Base-by-base conservation (phyloP, 53 echinoderm and acorn worm genomes). In the Astropecten irregularis region DNA sequence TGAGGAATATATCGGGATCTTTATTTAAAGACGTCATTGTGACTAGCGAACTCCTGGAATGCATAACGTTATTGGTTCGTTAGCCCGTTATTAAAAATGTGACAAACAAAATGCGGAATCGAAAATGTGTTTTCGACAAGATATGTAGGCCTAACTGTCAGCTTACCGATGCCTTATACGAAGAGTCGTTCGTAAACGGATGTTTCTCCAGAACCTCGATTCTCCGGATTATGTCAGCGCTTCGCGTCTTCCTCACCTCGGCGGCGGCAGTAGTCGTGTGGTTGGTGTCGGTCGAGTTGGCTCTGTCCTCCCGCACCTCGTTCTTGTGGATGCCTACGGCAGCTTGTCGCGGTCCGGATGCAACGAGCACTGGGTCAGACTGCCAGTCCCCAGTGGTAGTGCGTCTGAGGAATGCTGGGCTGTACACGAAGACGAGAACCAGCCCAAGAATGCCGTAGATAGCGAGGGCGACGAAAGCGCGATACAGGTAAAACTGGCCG, bases 161-260 rank as follows among this genome's bases (percentile, higher is more conserved):
- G 6, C 83, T 83, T 68, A 83, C 83, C 66, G 83, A 83, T 13
- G 33, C 33, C 22, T 83, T 68, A 7, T 36, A 68, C 33, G 16
- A 37, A 6, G 52, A 52, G 20, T 83, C 83, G 15, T 50, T 52
- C 19, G 38, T 35, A 25, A 50, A 83, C 27, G 83, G 83, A 33
- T 40, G 21, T 49, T 16, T 68, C 38, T 68, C 68, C 0, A 83
- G 26, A 21, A 42, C 6, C 11, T 11, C 42, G 6, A 16, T 40
- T 10, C 50, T 83, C 37, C 37, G 35, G 18, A 19, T 9, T 13
- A 42, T 40, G 16, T 68, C 46, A 0, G 22, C 0, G 5, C 39
- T 1, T 36, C 36, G 20, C 15, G 18, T 71, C 71, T 49, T 50
- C 34, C 42, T 68, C 40, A 7, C 44, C 50, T 33, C 48, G 29